Conservation (phyloP, 2,888 invertebrate genomes). For the Biston stratarius region DNA sequence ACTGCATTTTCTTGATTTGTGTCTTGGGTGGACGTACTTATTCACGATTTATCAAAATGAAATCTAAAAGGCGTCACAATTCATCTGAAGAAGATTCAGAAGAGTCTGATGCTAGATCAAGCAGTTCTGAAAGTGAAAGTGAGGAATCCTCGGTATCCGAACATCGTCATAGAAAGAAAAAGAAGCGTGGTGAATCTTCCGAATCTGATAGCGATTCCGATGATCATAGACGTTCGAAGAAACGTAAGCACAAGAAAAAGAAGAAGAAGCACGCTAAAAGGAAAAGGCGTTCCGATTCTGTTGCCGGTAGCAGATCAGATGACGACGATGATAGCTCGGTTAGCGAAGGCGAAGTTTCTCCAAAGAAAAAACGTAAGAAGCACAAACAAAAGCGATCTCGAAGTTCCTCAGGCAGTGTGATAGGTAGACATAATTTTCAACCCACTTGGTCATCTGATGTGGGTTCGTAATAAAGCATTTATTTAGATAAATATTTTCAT, state of each 20-base stretch:
- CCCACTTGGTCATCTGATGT: constrained; percentile 14
- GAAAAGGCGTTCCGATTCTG: constrained; percentile 72
- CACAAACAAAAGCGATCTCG: constrained; percentile 77
- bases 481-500: not conserved
- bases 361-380: constrained; percentile 78
- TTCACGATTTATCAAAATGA: constrained; percentile 58
- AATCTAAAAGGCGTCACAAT: constrained; percentile 77
- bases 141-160: constrained; percentile 74
- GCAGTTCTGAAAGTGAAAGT: constrained; percentile 77
- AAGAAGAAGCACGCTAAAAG: constrained; percentile 83
- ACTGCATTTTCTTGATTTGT: too few relatives aligned
- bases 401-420: constrained; percentile 64
- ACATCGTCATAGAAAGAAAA: constrained; percentile 79
- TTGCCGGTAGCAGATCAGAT: constrained; percentile 61
- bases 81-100: constrained; percentile 78
- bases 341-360: constrained; percentile 75
- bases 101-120: constrained; percentile 72
- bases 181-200: constrained; percentile 76
- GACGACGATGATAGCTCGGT: constrained; percentile 64
- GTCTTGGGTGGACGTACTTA: not conserved
- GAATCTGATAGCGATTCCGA: constrained; percentile 78
- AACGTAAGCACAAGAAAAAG: constrained; percentile 84
- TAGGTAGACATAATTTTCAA: constrained; percentile 54
- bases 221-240: constrained; percentile 74
- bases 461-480: not conserved